Evolutionary conservation across 2,113 vertebrate species (phyloP).

Genomic region (Amphiprion ocellaris): DNA sequence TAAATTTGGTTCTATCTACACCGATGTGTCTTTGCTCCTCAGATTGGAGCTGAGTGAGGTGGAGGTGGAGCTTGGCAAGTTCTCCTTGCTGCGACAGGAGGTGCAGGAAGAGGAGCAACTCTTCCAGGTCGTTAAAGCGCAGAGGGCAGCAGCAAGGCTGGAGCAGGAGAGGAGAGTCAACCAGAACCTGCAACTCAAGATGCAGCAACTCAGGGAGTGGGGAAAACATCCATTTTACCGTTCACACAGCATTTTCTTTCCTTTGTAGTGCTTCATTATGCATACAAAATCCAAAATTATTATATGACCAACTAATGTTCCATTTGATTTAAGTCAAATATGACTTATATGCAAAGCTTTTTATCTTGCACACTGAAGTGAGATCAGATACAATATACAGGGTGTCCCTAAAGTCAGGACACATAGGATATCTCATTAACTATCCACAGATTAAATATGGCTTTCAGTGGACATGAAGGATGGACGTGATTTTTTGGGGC

Average conservation of each 20-base stretch:
- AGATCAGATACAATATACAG: too few relatives aligned
- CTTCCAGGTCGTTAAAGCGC: conserved; percentile 61
- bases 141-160: conserved; percentile 71
- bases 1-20: conserved; percentile 16
- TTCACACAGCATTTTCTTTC: neutral
- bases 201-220: conserved; percentile 76
- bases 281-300: neutral
- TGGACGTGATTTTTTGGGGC: too few relatives aligned
- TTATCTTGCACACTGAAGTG: too few relatives aligned
- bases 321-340: neutral
- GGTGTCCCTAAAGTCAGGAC: too few relatives aligned
- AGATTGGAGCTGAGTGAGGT: conserved; percentile 86
- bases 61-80: conserved; percentile 83
- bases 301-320: neutral
- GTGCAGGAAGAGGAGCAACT: conserved; percentile 75
- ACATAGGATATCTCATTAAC: too few relatives aligned
- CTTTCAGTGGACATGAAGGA: too few relatives aligned
- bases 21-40: conserved; percentile 7
- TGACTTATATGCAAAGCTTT: too few relatives aligned
- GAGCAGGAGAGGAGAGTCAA: conserved; percentile 76
- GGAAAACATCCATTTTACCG: conserved; percentile 6
- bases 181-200: conserved; percentile 67
- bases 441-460: too few relatives aligned
- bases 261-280: neutral
- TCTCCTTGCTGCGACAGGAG: conserved; percentile 63